Base-by-base conservation (phyloP, 53 echinoderm and acorn worm species). In the Paracentrotus lividus region DNA sequence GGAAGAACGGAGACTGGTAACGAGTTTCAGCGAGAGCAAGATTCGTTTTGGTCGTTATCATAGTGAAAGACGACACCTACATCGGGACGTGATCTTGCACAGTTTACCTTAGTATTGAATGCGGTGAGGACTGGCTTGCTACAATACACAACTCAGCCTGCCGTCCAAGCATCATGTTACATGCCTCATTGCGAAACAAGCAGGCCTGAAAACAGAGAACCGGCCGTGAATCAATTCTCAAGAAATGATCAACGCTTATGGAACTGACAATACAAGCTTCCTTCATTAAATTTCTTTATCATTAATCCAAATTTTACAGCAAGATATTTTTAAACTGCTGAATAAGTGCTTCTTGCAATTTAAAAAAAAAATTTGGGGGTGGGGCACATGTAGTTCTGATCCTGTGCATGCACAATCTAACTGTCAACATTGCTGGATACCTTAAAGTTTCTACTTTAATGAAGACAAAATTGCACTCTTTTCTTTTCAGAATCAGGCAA, bases 21-120 rank as follows among this genome's bases (percentile, higher is more conserved):
- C 34, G 8, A 56, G 56, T 55, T 86, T 56, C 16, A 16, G 56
- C 26, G 27, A 34, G 56, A 33, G 56, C 16, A 57, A 56, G 86
- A 86, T 56, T 56, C 34, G 14, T 27, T 86, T 86, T 86, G 32
- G 38, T 86, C 34, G 38, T 86, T 86, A 86, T 38, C 86, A 53
- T 55, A 53, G 56, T 56, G 33, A 56, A 86, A 57, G 16, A 1
- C 21, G 55, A 86, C 2, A 86, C 33, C 56, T 56, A 56, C 86
- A 34, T 54, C 21, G 56, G 56, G 86, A 86, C 86, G 56, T 86
- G 86, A 86, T 86, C 86, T 36, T 49, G 57, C 86, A 86, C 86
- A 86, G 4, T 54, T 86, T 86, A 52, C 20, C 56, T 56, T 18
- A 26, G 56, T 36, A 86, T 34, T 36, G 44, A 45, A 45, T 42